A percentile compares a stretch with the other conserved stretches of the same genome.
phyloP scores from a whole-genome alignment of 1,140 invertebrate species.

The Scaptodrosophila lebanonensis region DNA sequence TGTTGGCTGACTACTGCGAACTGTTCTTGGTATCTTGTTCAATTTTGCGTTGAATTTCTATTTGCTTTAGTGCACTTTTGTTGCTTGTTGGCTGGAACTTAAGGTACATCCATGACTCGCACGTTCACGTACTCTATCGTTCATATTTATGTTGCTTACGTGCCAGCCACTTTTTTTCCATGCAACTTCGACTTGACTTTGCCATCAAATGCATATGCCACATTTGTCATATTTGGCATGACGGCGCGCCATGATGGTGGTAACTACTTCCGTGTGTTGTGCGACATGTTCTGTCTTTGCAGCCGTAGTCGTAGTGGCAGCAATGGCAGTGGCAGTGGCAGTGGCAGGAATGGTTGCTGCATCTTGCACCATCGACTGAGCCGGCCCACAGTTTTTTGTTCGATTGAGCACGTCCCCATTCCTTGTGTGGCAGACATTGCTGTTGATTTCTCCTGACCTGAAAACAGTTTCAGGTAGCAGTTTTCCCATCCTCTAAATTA shows the following conservation, averaged over 20 bases:
- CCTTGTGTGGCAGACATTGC: conserved; percentile 21
- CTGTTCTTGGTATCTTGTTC: conserved; percentile 17
- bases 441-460: conserved; percentile 71
- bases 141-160: conserved; percentile 74
- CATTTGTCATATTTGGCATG: conserved; percentile 75
- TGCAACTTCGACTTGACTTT: conserved; percentile 20
- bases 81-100: conserved; percentile 5
- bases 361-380: no score
- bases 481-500: conserved; percentile 51
- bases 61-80: conserved; percentile 14
- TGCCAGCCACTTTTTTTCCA: conserved; percentile 49
- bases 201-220: conserved; percentile 8
- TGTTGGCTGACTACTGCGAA: no score
- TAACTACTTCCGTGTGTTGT: conserved; percentile 67
- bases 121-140: conserved; percentile 60
- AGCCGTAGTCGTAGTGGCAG: no score
- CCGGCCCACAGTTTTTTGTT: conserved; percentile 52
- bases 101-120: conserved; percentile 35
- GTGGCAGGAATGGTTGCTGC: no score
- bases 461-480: conserved; percentile 33
- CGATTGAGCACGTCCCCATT: conserved; percentile 61
- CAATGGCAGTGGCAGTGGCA: no score
- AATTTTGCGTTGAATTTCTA: conserved; percentile 51
- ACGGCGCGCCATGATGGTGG: no score
- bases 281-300: neutral